Evolutionary conservation across 2,888 invertebrate genomes (phyloP), one percentile per base, ranked within the genome.

Genomic region (Luffia ferchaultella): DNA sequence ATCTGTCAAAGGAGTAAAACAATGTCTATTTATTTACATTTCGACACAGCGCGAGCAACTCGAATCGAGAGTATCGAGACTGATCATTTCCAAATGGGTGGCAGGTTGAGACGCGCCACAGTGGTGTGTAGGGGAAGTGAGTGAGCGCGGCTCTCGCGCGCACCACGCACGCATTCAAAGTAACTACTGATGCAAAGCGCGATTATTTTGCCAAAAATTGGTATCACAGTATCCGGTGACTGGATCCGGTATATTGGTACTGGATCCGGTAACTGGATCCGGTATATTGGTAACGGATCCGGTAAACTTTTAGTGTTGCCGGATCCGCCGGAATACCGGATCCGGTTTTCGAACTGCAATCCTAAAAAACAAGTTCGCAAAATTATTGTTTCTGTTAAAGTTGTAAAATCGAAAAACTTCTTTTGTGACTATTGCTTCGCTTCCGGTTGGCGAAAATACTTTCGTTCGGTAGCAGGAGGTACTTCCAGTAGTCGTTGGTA

Each of bases 301-400:
- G 40, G 40, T 40, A 40, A 40, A 12, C 12, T 7, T 40, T 9
- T 40, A 40, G 12, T 40, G 43, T n/a, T 43, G 43, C 43, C 43
- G 17, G 43, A 16, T 43, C 43, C 43, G n/a, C 43, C 43, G 43
- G 17, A 43, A 7, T 43, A 43, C 43, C 3, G 43, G n/a, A 43
- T 43, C 43, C 43, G 43, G 3, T 43, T 43, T n/a, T 43, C 43
- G 17, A n/a, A 43, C n/a, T 43, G 43, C 43, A 43, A 16, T 43
- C 43, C 43, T n/a, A 7, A 43, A 16, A n/a, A 3, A 16, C 17
- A 16, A 43, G 12, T 40, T 40, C 40, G n/a, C n/a, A n/a, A n/a
- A n/a, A n/a, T n/a, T n/a, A n/a, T n/a, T n/a, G n/a, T n/a, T n/a
- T n/a, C n/a, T n/a, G n/a, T n/a, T n/a, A n/a, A n/a, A n/a, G n/a